These are phyloP conservation scores for Hydrophis major DNA, from an alignment of 2,797 vertebrate species.

Conservation along the genomic window DNA sequence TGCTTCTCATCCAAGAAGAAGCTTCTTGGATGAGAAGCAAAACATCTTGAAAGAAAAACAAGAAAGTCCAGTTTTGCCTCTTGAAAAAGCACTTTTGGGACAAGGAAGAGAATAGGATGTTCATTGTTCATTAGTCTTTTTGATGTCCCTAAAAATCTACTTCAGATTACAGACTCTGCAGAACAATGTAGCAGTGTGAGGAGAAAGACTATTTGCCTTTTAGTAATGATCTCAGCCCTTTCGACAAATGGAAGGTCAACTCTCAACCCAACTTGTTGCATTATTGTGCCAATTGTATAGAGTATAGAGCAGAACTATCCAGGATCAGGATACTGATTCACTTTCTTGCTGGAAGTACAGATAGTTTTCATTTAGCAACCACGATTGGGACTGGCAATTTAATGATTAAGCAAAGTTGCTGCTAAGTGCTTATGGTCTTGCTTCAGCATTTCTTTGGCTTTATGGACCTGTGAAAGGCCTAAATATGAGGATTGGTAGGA, in stretches of 20 bases:
- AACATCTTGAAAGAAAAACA: too few species aligned
- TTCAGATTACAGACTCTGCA: neutral
- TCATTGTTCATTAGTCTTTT: neutral
- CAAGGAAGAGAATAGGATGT: neutral
- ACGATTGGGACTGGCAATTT: neutral
- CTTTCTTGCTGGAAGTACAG: neutral
- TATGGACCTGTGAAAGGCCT: neutral
- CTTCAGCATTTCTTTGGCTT: neutral
- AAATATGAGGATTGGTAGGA: neutral
- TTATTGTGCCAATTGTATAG: too few species aligned
- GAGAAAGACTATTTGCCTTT: neutral
- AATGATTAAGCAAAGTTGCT: neutral
- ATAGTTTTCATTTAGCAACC: neutral
- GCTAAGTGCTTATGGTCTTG: neutral
- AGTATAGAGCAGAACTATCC: neutral
- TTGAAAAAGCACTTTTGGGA: too few species aligned
- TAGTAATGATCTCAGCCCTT: neutral
- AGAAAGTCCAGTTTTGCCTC: too few species aligned
- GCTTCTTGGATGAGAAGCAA: too few species aligned
- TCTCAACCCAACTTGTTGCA: neutral
- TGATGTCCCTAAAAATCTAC: neutral
- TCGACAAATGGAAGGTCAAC: neutral
- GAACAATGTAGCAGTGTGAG: neutral
- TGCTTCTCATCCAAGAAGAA: too few species aligned
- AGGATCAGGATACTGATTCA: neutral